A percentile compares a stretch with the other conserved stretches of the same genome.
These are phyloP conservation scores for Sapayoa aenigma DNA, from an alignment of 2,113 vertebrate genomes.

Conservation along the genomic window DNA sequence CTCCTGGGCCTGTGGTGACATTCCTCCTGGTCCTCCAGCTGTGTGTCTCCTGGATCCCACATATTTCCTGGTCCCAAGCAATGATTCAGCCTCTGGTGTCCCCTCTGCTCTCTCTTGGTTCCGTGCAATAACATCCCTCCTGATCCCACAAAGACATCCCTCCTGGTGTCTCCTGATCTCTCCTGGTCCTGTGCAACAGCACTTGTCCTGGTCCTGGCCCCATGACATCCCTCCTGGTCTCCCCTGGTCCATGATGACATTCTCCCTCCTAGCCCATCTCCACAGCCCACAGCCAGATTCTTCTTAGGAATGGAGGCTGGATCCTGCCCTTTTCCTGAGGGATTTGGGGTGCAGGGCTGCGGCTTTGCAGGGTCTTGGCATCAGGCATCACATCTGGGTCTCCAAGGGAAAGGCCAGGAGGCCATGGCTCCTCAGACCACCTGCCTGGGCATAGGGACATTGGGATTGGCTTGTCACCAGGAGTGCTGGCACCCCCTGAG, in stretches of 20 bases:
- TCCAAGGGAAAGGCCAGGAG: not conserved
- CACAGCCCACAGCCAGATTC: not conserved
- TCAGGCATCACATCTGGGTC: no score
- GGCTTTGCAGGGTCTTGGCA: accelerated
- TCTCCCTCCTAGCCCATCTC: not conserved
- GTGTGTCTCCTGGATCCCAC: not conserved
- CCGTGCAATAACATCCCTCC: not conserved
- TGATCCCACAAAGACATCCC: not conserved
- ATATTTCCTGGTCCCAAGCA: not conserved
- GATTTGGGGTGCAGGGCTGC: accelerated
- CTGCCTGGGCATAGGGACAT: not conserved
- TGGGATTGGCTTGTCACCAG: accelerated
- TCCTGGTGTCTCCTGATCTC: not conserved
- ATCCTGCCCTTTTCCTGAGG: not conserved
- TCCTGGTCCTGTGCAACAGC: no score
- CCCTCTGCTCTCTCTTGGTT: not conserved
- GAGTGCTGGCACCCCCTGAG: not conserved
- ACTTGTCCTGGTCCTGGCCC: not conserved
- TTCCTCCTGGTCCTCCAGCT: not conserved
- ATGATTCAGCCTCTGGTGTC: not conserved
- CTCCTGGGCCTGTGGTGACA: not conserved
- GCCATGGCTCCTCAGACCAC: accelerated
- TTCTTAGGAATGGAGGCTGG: not conserved
- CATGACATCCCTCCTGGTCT: not conserved
- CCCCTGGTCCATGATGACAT: not conserved